Evolutionary conservation across 2,113 vertebrate genomes (phyloP), one percentile per base, ranked within the genome.

Genomic region (Brachypodius melanocephalos): DNA sequence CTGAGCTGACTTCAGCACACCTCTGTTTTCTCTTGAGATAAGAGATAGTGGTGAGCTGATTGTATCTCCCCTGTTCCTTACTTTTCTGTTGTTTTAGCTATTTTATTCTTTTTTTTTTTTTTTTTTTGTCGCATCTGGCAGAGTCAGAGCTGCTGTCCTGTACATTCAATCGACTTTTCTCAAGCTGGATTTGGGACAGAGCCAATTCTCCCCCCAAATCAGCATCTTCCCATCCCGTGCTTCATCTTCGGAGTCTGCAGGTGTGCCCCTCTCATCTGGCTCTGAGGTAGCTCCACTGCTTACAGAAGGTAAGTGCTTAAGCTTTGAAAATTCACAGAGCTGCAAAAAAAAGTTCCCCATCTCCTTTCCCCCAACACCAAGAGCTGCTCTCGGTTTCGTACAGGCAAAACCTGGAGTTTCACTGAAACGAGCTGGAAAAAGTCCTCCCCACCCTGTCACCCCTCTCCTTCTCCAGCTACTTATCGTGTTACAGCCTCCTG

Each of bases 281-380:
- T 78, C 68, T 1, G 2, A 51, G 63, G 55, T 2, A 55, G 5
- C 65, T 49, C 42, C 1, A 0, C 28, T 77, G 72, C 51, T 46
- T 46, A 10, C 3, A 9, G 71, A 61, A 79, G 21, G 21, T 0
- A 10, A 62, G 24, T 1, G 11, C 8, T 82, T 32, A 8, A 19
- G 59, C 71, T 77, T 29, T 73, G 73, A 84, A 82, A 93, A 82
- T 89, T 65, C 66, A 78, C 61, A 67, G 63, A 95, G 36, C 66
- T 57, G n/a, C 40, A 49, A 61, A 68, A 51, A 38, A 63, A 43
- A 1, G 16, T 55, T 76, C 86, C 83, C 86, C 92, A 59, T 1
- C 55, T 52, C 32, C 29, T 71, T 85, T 14, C 17, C 45, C 14
- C 24, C 1, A 2, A 10, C 1, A 1, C 20, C 1, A 1, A 52